Base-by-base conservation (phyloP, 2,888 invertebrate genomes). In the Protophormia terraenovae region DNA sequence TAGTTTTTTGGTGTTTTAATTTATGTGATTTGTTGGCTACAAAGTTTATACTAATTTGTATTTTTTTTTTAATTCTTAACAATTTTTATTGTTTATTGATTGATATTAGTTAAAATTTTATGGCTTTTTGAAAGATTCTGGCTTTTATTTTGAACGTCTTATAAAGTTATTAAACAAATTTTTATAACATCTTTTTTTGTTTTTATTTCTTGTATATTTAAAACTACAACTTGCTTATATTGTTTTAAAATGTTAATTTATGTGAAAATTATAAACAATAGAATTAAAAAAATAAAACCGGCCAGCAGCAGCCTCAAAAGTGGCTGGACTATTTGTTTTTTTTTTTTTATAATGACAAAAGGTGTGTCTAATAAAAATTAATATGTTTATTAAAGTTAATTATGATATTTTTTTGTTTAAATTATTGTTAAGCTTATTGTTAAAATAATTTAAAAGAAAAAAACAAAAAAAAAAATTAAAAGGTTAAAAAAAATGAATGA, bases 361-460 rank as follows among this genome's bases (percentile, higher is more conserved):
- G 72, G 72, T 58, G 58, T 73, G 72, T 58, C 73, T 38, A 66
- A 72, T 72, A 22, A 64, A 45, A 66, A 80, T 73, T 66, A 55
- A 64, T 80, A 66, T 66, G 41, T 35, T 80, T 80, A 71, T 55
- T 66, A 47, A 58, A 35, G 14, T 60, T 78, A 62, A 77, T 77
- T 69, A 69, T 64, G 62, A 27, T n/a, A n/a, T n/a, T n/a, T 14
- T 22, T 35, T 38, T 14, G 35, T n/a, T 32, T 27, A 19, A 58
- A 16, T 7, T 16, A 32, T 35, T 35, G 32, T n/a, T 60, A 16
- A 32, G 8, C n/a, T 16, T 32, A 1, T 12, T 19, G 29, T 58
- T 16, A n/a, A 35, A n/a, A n/a, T n/a, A n/a, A n/a, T n/a, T n/a
- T n/a, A n/a, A n/a, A n/a, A n/a, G n/a, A n/a, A n/a, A n/a, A n/a